Evolutionary conservation across 2,888 invertebrate genomes (phyloP), one percentile per base, ranked within the genome.

Genomic region (Schizaphis graminum): DNA sequence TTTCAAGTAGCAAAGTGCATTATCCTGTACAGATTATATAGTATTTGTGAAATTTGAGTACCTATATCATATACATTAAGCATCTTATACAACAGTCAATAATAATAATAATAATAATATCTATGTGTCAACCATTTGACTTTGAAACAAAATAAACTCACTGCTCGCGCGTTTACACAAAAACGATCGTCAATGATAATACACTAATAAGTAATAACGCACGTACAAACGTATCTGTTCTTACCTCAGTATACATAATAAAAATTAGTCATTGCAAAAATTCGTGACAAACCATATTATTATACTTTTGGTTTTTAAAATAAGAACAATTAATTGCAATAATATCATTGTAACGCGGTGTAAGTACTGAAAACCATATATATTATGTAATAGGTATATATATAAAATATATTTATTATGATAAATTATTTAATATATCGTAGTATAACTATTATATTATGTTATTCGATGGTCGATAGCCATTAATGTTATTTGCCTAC

Each of bases 21-120:
- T 77, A 35, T 77, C 10, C 21, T 77, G 4, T 35, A 77, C 77
- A 77, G 77, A 53, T 53, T 53, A 77, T 77, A 77, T 21, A 77
- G 77, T 77, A 21, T 77, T 77, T 77, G 21, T 77, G 77, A 77
- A 77, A 77, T 77, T 35, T 35, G 21, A 77, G 21, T 77, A 77
- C 21, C 35, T 77, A 35, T 77, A 35, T 77, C 77, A 35, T 35
- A 77, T 21, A 35, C 77, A 77, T 77, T 77, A 35, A 77, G 35
- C 7, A 77, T 35, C 35, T 77, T 35, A 35, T 77, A 77, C 35
- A 77, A 77, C 8, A 24, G 35, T 77, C 2, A 35, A 77, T 77
- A 77, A 77, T 67, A 67, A 77, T 77, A 77, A 77, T 67, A 67
- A 77, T 77, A 77, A 67, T 67, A 67, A 77, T 77, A 35, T 47